phyloP scores from a whole-genome alignment of 1,140 invertebrate species.

The Drosophila baimaii region DNA sequence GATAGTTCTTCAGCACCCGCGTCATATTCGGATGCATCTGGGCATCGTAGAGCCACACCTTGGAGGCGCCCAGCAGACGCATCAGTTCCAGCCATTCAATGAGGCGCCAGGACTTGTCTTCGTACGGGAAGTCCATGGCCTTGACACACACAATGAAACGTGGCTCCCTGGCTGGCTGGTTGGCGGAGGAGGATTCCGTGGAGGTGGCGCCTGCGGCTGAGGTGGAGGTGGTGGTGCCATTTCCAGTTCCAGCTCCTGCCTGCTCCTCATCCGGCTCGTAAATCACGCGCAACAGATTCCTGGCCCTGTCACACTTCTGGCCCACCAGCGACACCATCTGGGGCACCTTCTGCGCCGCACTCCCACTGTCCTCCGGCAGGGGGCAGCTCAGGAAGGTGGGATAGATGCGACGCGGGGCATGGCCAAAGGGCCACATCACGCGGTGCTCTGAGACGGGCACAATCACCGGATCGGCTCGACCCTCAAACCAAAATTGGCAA shows the following conservation, averaged over 20 bases:
- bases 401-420: constrained; percentile 91
- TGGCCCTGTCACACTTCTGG: constrained; percentile 90
- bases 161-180: constrained; percentile 70
- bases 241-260: no score
- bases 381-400: constrained; percentile 95
- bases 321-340: constrained; percentile 92
- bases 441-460: constrained; percentile 92
- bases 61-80: constrained; percentile 92
- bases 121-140: constrained; percentile 94
- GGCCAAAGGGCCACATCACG: constrained; percentile 97
- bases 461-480: constrained; percentile 89
- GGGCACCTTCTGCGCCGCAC: constrained; percentile 89
- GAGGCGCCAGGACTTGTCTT: constrained; percentile 93
- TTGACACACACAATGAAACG: constrained; percentile 97
- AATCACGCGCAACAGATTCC: constrained; percentile 92
- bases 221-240: neutral
- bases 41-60: constrained; percentile 95
- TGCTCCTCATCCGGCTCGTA: constrained; percentile 86
- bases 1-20: constrained; percentile 88
- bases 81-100: constrained; percentile 98
- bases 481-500: constrained; percentile 95
- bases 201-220: neutral
- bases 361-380: constrained; percentile 89
- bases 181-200: neutral
- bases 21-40: constrained; percentile 95